Percentiles rank a stretch among this genome's conserved stretches.
Conservation (phyloP, 2,888 invertebrate genomes). For the Ennomos fuscantarius region DNA sequence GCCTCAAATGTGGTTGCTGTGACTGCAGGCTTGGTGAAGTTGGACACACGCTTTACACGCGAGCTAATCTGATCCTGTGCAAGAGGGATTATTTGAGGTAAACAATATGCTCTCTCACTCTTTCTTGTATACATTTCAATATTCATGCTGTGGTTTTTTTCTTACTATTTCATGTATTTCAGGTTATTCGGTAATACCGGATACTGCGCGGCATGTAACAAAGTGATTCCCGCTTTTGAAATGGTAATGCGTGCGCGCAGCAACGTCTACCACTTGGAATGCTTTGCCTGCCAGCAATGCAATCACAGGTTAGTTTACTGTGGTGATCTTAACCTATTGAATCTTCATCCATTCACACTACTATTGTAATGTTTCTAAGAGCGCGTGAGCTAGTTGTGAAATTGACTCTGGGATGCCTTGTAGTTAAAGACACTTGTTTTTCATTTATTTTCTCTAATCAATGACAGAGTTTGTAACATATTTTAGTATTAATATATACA, state of each 20-base stretch:
- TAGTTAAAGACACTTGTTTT: too few relatives aligned
- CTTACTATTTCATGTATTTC: conserved; percentile 21
- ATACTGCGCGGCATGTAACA: conserved; percentile 98
- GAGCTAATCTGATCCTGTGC: conserved; percentile 97
- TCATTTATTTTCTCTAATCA: too few relatives aligned
- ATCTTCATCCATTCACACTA: too few relatives aligned
- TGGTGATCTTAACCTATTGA: too few relatives aligned
- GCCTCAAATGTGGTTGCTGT: conserved; percentile 98
- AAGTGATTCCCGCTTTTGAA: conserved; percentile 99
- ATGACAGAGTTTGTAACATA: too few relatives aligned
- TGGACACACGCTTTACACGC: conserved; percentile 97
- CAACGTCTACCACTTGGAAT: conserved; percentile 99
- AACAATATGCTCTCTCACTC: conserved; percentile 26
- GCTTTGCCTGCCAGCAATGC: conserved; percentile 99
- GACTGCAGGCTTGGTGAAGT: conserved; percentile 98
- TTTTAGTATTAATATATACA: too few relatives aligned
- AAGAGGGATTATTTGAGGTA: conserved; percentile 97
- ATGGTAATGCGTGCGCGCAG: conserved; percentile 99
- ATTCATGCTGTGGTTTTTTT: too few relatives aligned
- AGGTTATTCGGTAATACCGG: conserved; percentile 98
- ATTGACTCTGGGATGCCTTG: too few relatives aligned
- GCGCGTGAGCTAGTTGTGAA: too few relatives aligned
- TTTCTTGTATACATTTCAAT: neutral
- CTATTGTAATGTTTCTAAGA: too few relatives aligned
- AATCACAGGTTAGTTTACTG: conserved; percentile 93